Conservation (phyloP, 2,888 invertebrate genomes). For the Melangyna quadrimaculata region DNA sequence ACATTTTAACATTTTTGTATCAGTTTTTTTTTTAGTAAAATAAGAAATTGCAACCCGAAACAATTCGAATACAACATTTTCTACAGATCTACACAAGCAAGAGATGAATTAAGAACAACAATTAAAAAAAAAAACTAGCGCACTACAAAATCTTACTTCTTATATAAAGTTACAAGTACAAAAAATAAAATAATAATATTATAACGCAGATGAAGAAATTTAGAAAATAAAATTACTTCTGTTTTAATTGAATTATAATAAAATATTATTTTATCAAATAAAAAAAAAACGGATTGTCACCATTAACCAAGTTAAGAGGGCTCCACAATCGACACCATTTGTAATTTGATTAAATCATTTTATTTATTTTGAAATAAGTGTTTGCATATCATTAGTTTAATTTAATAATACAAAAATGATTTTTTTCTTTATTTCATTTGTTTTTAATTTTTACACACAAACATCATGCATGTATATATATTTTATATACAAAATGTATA, state of each 20-base stretch:
- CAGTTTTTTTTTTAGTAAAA: background rate
- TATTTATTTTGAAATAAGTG: background rate
- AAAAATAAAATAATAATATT: background rate
- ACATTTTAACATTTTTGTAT: background rate
- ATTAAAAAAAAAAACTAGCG: constrained; percentile 28
- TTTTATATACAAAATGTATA: constrained; percentile 56
- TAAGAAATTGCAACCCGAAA: constrained; percentile 1
- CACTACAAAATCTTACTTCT: background rate
- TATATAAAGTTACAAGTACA: background rate
- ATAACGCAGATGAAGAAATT: no score
- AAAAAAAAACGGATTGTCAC: constrained; percentile 4
- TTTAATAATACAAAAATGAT: constrained; percentile 18
- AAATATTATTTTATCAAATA: background rate
- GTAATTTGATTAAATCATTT: background rate
- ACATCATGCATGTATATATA: background rate
- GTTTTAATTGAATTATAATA: no score
- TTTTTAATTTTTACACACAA: background rate
- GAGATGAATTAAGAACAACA: background rate
- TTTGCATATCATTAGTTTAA: constrained; percentile 6
- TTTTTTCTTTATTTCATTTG: background rate
- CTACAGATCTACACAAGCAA: constrained; percentile 63
- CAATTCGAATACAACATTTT: constrained; percentile 32
- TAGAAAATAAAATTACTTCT: no score
- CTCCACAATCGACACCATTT: constrained; percentile 34
- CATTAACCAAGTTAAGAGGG: constrained; percentile 56